phyloP scores from a whole-genome alignment of 2,888 invertebrate species.

The Endomychus coccineus region DNA sequence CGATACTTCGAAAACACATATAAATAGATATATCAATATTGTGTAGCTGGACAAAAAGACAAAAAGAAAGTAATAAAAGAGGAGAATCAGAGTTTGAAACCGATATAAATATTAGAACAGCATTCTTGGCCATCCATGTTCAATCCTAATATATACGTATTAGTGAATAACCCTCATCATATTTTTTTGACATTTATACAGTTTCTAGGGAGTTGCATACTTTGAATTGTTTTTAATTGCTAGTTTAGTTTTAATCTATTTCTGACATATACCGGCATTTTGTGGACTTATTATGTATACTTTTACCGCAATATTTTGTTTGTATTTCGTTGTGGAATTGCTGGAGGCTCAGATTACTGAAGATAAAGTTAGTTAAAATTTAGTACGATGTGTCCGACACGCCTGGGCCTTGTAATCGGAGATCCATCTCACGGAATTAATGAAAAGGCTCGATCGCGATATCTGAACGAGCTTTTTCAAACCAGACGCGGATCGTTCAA shows the following conservation, averaged over 20 bases:
- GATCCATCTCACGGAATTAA: constrained; percentile 36
- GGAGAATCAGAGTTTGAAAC: too few species aligned
- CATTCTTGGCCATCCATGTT: too few species aligned
- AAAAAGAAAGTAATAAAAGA: too few species aligned
- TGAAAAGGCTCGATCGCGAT: constrained; percentile 34
- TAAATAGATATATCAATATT: too few species aligned
- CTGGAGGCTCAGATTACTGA: constrained; percentile 34
- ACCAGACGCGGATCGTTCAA: constrained; percentile 13
- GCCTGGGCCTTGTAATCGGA: constrained; percentile 35
- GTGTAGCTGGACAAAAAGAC: too few species aligned
- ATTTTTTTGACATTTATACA: constrained; percentile 28
- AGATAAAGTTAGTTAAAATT: constrained; percentile 36
- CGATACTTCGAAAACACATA: too few species aligned
- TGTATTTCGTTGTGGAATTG: constrained; percentile 17
- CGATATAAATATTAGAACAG: too few species aligned
- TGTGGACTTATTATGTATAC: constrained; percentile 31
- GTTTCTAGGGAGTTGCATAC: constrained; percentile 20
- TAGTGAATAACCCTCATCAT: constrained; percentile 28
- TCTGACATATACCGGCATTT: constrained; percentile 41
- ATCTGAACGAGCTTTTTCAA: constrained; percentile 17
- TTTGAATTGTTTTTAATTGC: constrained; percentile 38
- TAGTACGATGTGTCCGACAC: constrained; percentile 38
- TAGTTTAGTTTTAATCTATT: constrained; percentile 39
- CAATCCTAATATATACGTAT: too few species aligned
- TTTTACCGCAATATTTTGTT: constrained; percentile 11